Base-by-base conservation (phyloP, 1,140 invertebrate species). In the Dendroctonus valens region DNA sequence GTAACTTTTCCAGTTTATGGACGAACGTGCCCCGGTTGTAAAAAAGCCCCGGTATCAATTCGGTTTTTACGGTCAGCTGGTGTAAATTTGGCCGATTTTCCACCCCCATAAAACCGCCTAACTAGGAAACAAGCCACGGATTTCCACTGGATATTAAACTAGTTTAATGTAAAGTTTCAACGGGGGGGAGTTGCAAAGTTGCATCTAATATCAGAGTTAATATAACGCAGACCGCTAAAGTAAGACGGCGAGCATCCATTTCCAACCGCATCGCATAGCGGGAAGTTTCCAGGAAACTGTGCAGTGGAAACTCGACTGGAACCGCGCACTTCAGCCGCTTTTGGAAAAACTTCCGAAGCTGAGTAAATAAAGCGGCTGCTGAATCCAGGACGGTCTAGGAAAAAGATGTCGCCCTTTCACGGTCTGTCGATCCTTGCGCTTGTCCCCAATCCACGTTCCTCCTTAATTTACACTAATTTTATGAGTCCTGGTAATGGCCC, bases 391-490 rank as follows among this genome's bases (percentile, higher is more conserved):
- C 52, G 15, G 59, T 26, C 26, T 26, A 1, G 26, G 26, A 61
- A 61, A 61, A 61, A 61, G 59, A 51, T 41, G 59, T 61, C 59
- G 59, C 59, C 59, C 59, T 61, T 61, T 61, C 59, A 61, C 59
- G 59, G 59, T 61, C 59, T 61, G 48, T 46, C 9, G 5, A 50
- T 37, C 41, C 44, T 49, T 50, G 41, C 38, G 59, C 15, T 46
- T 49, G 41, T 59, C 59, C 59, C 14, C 50, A 39, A 51, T 51
- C 49, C 42, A 61, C 59, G 59, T 61, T 51, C 59, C 52, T 14
- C 59, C 37, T 61, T 61, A 61, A 61, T 61, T 61, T 61, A 61
- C 50, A 61, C 59, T 61, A 61, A 61, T 61, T 61, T 61, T 61
- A 61, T 61, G 59, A 61, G 46, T 50, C 49, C 48, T 49, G 48